Evolutionary conservation across 2,113 vertebrate genomes (phyloP).

Genomic region (Laterallus jamaicensis): DNA sequence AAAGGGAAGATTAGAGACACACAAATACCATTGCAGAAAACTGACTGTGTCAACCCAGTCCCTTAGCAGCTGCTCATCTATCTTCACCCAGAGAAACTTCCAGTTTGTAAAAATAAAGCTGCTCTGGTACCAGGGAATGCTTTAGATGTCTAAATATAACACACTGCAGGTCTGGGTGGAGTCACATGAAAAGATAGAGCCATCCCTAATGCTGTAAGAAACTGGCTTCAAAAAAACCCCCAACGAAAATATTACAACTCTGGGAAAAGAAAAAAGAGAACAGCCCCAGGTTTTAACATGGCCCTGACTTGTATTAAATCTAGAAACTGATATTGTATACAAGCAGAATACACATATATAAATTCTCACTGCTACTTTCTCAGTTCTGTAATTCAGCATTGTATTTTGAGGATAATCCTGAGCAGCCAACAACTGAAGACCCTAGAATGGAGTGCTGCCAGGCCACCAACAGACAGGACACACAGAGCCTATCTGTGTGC

Average conservation of each 20-base stretch:
- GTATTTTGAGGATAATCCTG: not conserved
- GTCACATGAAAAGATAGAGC: not conserved
- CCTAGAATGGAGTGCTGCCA: not conserved
- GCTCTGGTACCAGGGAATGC: not conserved
- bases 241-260: not conserved
- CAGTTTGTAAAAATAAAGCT: not conserved
- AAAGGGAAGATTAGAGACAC: not conserved
- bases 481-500: not conserved
- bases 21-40: not conserved
- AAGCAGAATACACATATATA: not conserved
- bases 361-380: not conserved
- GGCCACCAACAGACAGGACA: not conserved
- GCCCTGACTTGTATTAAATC: not conserved
- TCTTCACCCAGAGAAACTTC: not conserved
- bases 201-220: not conserved
- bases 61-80: not conserved
- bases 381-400: not conserved
- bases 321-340: not conserved
- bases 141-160: not conserved
- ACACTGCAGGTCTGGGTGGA: not conserved
- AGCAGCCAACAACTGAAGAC: not conserved
- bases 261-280: not conserved
- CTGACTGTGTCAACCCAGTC: not conserved
- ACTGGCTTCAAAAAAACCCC: not conserved
- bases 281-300: not conserved